These are phyloP conservation scores for Eulimnadia texana DNA, from an alignment of 1,140 invertebrate genomes.

Conservation along the genomic window DNA sequence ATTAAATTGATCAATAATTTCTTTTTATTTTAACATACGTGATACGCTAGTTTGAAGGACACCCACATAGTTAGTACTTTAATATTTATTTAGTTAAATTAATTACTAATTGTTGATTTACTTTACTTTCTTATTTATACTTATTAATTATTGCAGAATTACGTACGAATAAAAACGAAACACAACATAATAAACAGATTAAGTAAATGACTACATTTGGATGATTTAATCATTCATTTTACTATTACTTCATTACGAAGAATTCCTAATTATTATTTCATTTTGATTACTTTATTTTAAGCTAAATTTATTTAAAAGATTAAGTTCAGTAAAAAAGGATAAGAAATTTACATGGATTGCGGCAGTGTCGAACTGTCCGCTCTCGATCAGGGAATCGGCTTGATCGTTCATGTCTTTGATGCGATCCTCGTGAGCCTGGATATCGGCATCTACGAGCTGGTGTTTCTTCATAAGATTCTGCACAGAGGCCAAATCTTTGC, in stretches of 20 bases:
- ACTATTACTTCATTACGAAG: too few relatives aligned
- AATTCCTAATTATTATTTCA: too few relatives aligned
- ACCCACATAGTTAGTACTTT: too few relatives aligned
- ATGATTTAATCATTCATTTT: too few relatives aligned
- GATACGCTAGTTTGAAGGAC: too few relatives aligned
- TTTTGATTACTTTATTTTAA: too few relatives aligned
- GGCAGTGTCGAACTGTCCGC: slow-evolving; percentile 84
- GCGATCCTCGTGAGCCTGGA: slow-evolving; percentile 75
- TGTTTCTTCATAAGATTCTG: slow-evolving; percentile 99
- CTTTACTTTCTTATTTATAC: neutral
- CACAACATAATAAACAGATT: neutral
- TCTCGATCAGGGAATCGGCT: slow-evolving; percentile 84
- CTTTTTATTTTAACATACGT: too few relatives aligned
- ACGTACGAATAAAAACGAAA: neutral
- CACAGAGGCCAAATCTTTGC: slow-evolving; percentile 96
- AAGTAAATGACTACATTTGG: too few relatives aligned
- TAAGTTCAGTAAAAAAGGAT: neutral
- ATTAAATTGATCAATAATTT: too few relatives aligned
- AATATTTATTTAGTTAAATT: too few relatives aligned
- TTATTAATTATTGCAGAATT: neutral
- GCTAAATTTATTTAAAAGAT: too few relatives aligned
- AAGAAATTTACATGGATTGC: slow-evolving; percentile 49
- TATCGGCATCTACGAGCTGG: slow-evolving; percentile 93
- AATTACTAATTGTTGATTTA: too few relatives aligned
- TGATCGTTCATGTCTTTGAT: slow-evolving; percentile 69